Conservation (phyloP, 2,113 vertebrate genomes). For the Aramus guarauna region DNA sequence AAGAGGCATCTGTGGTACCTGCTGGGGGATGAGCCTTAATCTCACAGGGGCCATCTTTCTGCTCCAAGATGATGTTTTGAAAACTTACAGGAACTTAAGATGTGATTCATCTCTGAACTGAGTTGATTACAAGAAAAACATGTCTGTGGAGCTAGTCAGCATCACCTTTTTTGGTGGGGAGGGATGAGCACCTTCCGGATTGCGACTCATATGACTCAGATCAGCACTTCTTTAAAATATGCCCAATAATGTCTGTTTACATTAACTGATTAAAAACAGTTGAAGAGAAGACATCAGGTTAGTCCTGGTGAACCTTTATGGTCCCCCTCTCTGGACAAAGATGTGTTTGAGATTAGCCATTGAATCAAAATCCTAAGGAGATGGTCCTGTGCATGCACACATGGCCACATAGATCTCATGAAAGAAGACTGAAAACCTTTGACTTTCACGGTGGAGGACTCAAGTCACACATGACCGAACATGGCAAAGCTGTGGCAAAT, state of each 20-base stretch:
- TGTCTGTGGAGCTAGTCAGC: background rate
- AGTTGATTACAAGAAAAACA: background rate
- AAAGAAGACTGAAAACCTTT: background rate
- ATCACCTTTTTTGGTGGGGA: background rate
- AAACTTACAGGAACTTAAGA: background rate
- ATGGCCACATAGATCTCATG: background rate
- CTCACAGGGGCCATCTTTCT: background rate
- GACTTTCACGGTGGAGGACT: background rate
- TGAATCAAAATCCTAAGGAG: background rate
- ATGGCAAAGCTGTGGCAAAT: background rate
- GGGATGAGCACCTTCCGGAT: background rate
- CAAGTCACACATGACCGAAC: background rate
- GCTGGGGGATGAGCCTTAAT: background rate
- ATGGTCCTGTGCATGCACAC: accelerated
- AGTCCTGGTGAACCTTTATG: background rate
- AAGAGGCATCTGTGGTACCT: background rate
- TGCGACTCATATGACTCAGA: background rate
- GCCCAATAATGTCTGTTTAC: background rate
- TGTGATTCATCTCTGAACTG: background rate
- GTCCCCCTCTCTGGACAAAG: background rate
- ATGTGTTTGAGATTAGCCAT: background rate
- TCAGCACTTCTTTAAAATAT: background rate
- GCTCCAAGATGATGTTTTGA: background rate
- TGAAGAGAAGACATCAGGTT: background rate
- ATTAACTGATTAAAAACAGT: background rate